These are phyloP conservation scores for Dromiciops gliroides DNA, from an alignment of 2,113 vertebrate genomes.

Conservation along the genomic window DNA sequence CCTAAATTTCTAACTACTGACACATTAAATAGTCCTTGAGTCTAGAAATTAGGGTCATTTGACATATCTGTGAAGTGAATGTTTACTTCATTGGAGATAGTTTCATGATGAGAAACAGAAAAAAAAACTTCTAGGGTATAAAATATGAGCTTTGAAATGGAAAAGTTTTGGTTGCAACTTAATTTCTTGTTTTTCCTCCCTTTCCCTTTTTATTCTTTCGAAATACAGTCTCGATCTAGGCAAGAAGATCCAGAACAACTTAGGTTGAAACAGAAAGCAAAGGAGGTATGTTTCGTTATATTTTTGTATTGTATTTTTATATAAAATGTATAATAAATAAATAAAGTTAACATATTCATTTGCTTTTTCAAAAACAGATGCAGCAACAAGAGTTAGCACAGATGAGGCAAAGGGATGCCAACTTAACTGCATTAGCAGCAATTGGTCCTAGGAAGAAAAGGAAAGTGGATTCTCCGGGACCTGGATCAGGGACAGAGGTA, in stretches of 20 bases:
- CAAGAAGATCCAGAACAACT: conserved; percentile 96
- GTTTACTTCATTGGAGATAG: background rate
- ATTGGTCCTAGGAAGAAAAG: conserved; percentile 94
- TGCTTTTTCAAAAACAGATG: conserved; percentile 85
- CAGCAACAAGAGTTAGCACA: conserved; percentile 95
- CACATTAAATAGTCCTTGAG: background rate
- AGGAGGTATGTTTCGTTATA: conserved; percentile 86
- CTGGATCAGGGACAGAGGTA: conserved; percentile 91
- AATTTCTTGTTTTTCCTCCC: background rate
- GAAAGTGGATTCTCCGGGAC: conserved; percentile 89
- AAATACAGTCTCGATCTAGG: conserved; percentile 90
- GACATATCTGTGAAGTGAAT: background rate
- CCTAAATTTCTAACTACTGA: background rate
- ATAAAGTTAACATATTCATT: background rate
- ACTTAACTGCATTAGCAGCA: conserved; percentile 92
- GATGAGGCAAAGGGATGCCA: conserved; percentile 95
- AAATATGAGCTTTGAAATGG: background rate
- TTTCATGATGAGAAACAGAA: background rate
- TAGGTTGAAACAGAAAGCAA: conserved; percentile 93
- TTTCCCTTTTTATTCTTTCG: conserved; percentile 1
- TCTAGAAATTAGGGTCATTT: background rate
- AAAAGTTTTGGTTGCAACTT: background rate
- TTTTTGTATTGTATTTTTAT: rapidly evolving
- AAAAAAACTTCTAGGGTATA: background rate
- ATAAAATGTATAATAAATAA: background rate